Conservation (phyloP, 2,113 vertebrate genomes). For the Microcebus griseorufus region DNA sequence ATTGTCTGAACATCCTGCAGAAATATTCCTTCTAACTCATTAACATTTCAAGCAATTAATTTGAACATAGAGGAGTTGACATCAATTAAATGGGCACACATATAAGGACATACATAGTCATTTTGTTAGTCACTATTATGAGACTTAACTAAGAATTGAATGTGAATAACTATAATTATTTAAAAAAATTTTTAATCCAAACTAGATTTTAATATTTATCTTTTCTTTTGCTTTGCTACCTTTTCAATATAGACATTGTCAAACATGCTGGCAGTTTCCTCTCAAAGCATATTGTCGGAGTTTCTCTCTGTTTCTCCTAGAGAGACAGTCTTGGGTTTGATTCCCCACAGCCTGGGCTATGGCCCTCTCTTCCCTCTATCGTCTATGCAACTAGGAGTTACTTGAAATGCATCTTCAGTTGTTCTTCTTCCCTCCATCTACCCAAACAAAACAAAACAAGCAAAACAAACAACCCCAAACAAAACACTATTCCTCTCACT, state of each 20-base stretch:
- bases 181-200: not conserved
- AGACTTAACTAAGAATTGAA: not conserved
- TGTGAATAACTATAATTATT: not conserved
- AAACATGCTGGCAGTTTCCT: not conserved
- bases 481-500: not conserved
- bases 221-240: not conserved
- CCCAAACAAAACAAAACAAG: not conserved
- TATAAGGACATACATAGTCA: not conserved
- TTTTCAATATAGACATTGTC: not conserved
- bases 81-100: not conserved
- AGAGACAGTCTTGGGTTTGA: not conserved
- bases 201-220: not conserved
- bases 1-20: not conserved
- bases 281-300: not conserved
- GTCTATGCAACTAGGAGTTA: fast-evolving
- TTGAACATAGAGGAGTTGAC: not conserved
- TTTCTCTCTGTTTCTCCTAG: not conserved
- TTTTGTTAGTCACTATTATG: not conserved
- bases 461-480: not conserved
- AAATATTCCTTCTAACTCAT: not conserved
- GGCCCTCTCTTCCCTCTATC: not conserved
- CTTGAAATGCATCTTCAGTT: not conserved
- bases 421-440: not conserved
- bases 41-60: not conserved
- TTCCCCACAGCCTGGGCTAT: not conserved